A percentile compares a stretch with the other conserved stretches of the same genome.
Conservation (phyloP, 2,797 vertebrate genomes). For the Oryzias dopingdopingensis region DNA sequence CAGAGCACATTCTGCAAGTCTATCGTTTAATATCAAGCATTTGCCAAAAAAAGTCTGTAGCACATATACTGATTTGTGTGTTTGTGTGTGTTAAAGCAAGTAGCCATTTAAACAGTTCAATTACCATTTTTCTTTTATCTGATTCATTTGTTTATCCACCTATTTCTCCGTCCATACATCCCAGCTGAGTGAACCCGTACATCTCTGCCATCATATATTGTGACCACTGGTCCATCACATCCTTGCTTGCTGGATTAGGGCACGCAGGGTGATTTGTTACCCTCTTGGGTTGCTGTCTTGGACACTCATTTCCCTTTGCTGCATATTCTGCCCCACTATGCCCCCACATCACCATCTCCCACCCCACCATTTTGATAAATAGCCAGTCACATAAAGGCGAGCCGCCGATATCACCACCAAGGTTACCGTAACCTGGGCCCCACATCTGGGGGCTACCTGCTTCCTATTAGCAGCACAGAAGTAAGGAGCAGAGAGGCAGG, state of each 20-base stretch:
- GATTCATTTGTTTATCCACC: neutral
- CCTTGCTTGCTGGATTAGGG: constrained; percentile 62
- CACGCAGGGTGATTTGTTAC: constrained; percentile 77
- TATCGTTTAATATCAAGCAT: constrained; percentile 23
- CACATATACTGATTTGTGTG: too few species aligned
- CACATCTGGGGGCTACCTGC: constrained; percentile 74
- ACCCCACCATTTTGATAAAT: constrained; percentile 77
- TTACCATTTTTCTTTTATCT: neutral
- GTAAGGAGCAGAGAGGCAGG: constrained; percentile 36
- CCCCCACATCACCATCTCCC: constrained; percentile 33
- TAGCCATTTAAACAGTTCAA: too few species aligned
- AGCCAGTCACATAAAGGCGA: constrained; percentile 73
- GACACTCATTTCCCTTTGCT: constrained; percentile 73
- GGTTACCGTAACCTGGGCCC: constrained; percentile 80
- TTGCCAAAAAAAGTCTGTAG: constrained; percentile 11
- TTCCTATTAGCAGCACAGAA: constrained; percentile 73
- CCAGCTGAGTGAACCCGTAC: constrained; percentile 28
- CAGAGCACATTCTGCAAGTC: constrained; percentile 26
- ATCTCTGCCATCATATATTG: constrained; percentile 50
- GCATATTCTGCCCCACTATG: constrained; percentile 70
- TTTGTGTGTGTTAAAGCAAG: too few species aligned
- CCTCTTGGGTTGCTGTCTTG: constrained; percentile 76
- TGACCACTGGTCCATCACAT: constrained; percentile 60
- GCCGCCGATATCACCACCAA: constrained; percentile 77
- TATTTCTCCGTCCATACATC: constrained; percentile 2